These are phyloP conservation scores for Agonopterix arenella DNA, from an alignment of 2,888 invertebrate genomes.

Conservation along the genomic window DNA sequence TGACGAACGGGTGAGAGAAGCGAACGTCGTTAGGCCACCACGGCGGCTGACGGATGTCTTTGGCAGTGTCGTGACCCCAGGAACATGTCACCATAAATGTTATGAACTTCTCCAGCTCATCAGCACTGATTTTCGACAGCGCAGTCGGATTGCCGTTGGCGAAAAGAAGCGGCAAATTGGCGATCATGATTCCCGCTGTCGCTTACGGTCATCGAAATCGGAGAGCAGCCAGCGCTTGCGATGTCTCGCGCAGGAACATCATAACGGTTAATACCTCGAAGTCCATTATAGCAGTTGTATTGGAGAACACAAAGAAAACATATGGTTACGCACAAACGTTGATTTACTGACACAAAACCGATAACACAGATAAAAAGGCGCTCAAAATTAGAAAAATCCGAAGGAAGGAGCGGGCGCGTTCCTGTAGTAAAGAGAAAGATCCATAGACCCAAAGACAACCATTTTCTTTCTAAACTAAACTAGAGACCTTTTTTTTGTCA, in stretches of 20 bases:
- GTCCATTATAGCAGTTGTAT: constrained; percentile 32
- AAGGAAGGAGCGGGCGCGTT: constrained; percentile 41
- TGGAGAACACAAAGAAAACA: constrained; percentile 33
- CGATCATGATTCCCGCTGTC: constrained; percentile 78
- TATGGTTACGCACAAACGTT: constrained; percentile 20
- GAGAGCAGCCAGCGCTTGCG: constrained; percentile 55
- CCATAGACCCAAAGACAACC: constrained; percentile 32
- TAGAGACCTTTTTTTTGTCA: constrained; percentile 5
- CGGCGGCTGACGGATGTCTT: constrained; percentile 77
- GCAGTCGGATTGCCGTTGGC: constrained; percentile 84
- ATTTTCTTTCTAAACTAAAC: constrained; percentile 2
- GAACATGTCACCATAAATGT: constrained; percentile 87
- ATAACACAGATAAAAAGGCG: constrained; percentile 25
- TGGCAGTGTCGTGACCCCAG: constrained; percentile 79
- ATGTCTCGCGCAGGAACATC: constrained; percentile 44
- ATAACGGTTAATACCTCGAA: constrained; percentile 49
- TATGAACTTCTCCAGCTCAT: constrained; percentile 82
- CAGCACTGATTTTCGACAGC: constrained; percentile 77
- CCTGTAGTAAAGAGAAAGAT: constrained; percentile 58
- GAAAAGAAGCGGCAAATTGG: constrained; percentile 83
- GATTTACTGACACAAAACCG: constrained; percentile 20
- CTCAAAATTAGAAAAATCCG: constrained; percentile 28
- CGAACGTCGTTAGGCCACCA: constrained; percentile 84
- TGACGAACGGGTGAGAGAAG: constrained; percentile 80
- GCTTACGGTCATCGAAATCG: constrained; percentile 65